Percentiles rank a stretch among this genome's conserved stretches.
Evolutionary conservation across 2,797 vertebrate species (phyloP).

Genomic region (Notamacropus eugenii): DNA sequence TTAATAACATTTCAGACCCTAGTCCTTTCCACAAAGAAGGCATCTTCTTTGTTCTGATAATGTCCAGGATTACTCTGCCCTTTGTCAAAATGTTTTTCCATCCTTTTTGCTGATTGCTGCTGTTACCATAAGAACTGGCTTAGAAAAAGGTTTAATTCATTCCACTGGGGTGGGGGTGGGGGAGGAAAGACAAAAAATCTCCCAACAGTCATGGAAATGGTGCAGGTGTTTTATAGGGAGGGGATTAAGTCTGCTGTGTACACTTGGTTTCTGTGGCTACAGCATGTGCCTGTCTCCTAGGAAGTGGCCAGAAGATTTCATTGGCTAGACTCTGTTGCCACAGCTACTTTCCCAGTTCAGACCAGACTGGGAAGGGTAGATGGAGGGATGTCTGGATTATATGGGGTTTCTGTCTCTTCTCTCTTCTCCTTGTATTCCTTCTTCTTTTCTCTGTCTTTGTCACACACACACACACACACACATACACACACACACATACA

Average conservation of each 20-base stretch:
- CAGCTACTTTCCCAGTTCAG: neutral
- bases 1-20: neutral
- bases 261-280: slow-evolving; percentile 22
- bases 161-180: slow-evolving; percentile 10
- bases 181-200: slow-evolving; percentile 18
- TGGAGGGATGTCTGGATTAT: neutral
- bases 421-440: no score
- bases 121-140: slow-evolving; percentile 34
- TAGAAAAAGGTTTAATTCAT: slow-evolving; percentile 54
- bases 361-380: neutral
- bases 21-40: slow-evolving; percentile 32
- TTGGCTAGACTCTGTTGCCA: neutral
- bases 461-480: no score
- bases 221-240: slow-evolving; percentile 33
- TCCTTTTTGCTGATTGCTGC: neutral
- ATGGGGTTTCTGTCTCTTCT: neutral
- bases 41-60: neutral
- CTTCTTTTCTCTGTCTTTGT: neutral
- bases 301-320: neutral
- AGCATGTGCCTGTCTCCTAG: neutral
- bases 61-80: slow-evolving; percentile 5
- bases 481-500: no score
- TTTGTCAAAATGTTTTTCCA: slow-evolving; percentile 8
- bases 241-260: neutral
- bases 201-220: neutral